Evolutionary conservation across 2,113 vertebrate species (phyloP).

Genomic region (Canis aureus): DNA sequence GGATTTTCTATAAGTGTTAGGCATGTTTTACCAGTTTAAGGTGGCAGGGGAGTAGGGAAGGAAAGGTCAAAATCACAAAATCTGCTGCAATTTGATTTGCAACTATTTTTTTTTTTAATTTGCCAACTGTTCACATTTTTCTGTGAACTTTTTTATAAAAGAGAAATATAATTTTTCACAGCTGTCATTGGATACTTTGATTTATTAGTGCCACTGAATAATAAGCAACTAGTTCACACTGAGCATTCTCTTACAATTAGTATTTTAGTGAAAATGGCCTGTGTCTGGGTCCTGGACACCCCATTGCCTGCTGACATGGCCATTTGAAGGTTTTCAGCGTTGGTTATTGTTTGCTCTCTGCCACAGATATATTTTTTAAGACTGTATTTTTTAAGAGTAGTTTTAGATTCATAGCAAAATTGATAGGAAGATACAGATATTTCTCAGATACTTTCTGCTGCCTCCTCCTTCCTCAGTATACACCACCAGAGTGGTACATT

Average conservation of each 20-base stretch:
- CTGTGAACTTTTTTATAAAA: constrained; percentile 37
- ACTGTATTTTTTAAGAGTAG: not conserved
- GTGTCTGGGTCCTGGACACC: not conserved
- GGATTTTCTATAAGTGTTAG: constrained; percentile 22
- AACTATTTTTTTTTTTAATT: constrained; percentile 47
- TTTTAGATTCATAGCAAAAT: not conserved
- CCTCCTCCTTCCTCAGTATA: not conserved
- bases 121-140: constrained; percentile 66
- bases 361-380: not conserved
- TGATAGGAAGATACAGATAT: not conserved
- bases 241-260: not conserved
- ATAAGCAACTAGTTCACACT: constrained; percentile 18
- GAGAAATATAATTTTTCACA: constrained; percentile 60
- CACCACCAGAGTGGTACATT: not conserved
- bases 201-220: constrained; percentile 44
- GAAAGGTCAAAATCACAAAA: constrained; percentile 65
- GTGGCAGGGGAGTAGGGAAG: not conserved
- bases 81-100: constrained; percentile 70
- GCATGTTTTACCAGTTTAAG: constrained; percentile 58
- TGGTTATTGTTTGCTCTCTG: not conserved
- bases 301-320: not conserved
- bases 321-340: not conserved
- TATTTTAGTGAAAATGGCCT: constrained; percentile 21
- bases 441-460: not conserved
- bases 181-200: constrained; percentile 49